Conservation (phyloP, 2,113 vertebrate species). For the Lepisosteus oculatus region DNA sequence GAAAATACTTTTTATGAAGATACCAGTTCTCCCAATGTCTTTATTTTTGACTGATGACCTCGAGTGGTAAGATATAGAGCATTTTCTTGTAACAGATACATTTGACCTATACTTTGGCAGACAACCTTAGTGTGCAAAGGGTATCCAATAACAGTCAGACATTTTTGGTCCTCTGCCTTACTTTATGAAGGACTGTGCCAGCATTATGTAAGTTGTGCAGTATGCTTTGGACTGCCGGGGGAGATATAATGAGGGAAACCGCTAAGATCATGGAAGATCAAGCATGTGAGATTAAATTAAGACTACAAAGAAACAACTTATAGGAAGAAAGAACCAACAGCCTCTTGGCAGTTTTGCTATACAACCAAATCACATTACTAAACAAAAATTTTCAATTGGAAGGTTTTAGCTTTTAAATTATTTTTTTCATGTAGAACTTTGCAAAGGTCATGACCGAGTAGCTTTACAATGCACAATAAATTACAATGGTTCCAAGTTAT, state of each 20-base stretch:
- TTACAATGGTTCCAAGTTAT: too few species aligned
- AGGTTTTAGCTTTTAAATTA: too few species aligned
- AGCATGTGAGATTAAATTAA: background rate
- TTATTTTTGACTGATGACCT: slow-evolving; percentile 12
- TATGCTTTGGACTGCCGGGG: slow-evolving; percentile 29
- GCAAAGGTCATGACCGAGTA: too few species aligned
- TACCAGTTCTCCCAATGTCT: slow-evolving; percentile 15
- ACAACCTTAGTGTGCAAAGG: slow-evolving; percentile 21
- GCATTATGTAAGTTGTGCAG: slow-evolving; percentile 46
- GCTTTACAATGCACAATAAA: too few species aligned
- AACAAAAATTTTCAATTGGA: too few species aligned
- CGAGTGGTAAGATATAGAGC: background rate
- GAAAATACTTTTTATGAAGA: slow-evolving; percentile 19
- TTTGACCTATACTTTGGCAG: slow-evolving; percentile 58
- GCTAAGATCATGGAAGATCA: slow-evolving; percentile 7
- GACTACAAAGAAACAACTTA: too few species aligned
- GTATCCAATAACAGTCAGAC: slow-evolving; percentile 45
- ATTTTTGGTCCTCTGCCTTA: slow-evolving; percentile 43
- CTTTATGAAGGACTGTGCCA: slow-evolving; percentile 33
- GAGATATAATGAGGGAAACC: slow-evolving; percentile 23
- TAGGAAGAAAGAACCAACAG: too few species aligned
- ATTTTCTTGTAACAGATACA: slow-evolving; percentile 45
- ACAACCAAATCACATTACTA: too few species aligned
- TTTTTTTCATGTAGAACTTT: too few species aligned
- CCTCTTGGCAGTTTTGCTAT: too few species aligned